These are phyloP conservation scores for Tiliacea citrago DNA, from an alignment of 2,888 invertebrate species.

Conservation along the genomic window DNA sequence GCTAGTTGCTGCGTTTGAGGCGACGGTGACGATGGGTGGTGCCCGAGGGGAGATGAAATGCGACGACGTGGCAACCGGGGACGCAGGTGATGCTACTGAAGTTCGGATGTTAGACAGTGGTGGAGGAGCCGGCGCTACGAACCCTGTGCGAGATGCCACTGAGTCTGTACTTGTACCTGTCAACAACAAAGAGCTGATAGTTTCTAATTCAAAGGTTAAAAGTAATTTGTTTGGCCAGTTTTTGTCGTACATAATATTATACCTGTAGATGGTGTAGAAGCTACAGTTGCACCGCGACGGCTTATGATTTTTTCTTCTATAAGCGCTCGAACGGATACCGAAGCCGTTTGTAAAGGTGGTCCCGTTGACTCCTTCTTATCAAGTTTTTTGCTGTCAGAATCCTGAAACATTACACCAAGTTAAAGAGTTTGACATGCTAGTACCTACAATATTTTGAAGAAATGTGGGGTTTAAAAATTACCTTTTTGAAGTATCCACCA, in stretches of 20 bases:
- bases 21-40: slow-evolving; percentile 82
- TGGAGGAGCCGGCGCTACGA: slow-evolving; percentile 86
- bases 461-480: slow-evolving; percentile 73
- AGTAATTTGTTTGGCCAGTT: neutral
- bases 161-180: slow-evolving; percentile 78
- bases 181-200: neutral
- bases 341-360: slow-evolving; percentile 97
- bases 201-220: neutral
- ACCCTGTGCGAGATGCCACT: slow-evolving; percentile 79
- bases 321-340: slow-evolving; percentile 96
- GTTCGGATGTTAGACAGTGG: slow-evolving; percentile 83
- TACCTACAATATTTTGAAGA: neutral
- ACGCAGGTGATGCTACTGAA: slow-evolving; percentile 81
- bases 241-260: slow-evolving; percentile 29
- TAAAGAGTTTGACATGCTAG: slow-evolving; percentile 10
- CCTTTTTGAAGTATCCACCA: slow-evolving; percentile 99
- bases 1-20: slow-evolving; percentile 77
- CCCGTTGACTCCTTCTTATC: slow-evolving; percentile 96
- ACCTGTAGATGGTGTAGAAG: slow-evolving; percentile 79
- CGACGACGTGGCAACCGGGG: slow-evolving; percentile 86
- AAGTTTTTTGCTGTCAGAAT: slow-evolving; percentile 95
- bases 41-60: slow-evolving; percentile 87
- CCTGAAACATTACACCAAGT: slow-evolving; percentile 84
- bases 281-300: slow-evolving; percentile 92
- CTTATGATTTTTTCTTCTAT: slow-evolving; percentile 98